phyloP scores from a whole-genome alignment of 2,113 vertebrate species.

The Furnarius figulus region DNA sequence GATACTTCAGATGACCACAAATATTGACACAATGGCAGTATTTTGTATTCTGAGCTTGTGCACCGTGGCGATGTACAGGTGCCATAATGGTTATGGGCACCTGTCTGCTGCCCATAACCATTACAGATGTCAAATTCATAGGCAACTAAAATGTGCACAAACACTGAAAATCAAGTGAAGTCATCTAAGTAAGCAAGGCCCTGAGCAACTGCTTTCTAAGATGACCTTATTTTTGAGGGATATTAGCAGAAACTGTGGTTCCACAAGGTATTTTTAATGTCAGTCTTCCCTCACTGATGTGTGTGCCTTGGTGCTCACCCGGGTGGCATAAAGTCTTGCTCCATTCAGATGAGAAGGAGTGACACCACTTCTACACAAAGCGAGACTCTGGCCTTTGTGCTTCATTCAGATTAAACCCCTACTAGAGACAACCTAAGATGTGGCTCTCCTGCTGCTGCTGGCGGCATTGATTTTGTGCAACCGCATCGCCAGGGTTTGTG shows the following conservation, averaged over 20 bases:
- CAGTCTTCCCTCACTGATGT: neutral
- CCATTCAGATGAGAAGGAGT: neutral
- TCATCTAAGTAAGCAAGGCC: neutral
- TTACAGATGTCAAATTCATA: neutral
- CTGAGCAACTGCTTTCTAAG: neutral
- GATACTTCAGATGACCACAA: neutral
- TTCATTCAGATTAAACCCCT: neutral
- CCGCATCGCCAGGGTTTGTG: neutral
- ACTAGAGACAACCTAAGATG: neutral
- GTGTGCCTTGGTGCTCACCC: neutral
- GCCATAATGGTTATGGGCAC: too few relatives aligned
- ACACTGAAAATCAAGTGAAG: neutral
- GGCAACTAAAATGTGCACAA: neutral
- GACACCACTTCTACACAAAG: neutral
- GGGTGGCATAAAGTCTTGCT: fast-evolving
- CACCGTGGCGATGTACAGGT: fast-evolving
- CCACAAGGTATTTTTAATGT: neutral
- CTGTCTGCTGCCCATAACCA: neutral
- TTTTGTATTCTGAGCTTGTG: neutral
- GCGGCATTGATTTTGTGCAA: neutral
- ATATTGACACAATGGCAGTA: neutral
- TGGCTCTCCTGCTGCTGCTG: neutral
- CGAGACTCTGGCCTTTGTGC: neutral
- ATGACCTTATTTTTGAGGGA: neutral
- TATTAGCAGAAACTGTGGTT: neutral